Evolutionary conservation across 2,888 invertebrate genomes (phyloP), one percentile per base, ranked within the genome.

Genomic region (Papilio elwesi): DNA sequence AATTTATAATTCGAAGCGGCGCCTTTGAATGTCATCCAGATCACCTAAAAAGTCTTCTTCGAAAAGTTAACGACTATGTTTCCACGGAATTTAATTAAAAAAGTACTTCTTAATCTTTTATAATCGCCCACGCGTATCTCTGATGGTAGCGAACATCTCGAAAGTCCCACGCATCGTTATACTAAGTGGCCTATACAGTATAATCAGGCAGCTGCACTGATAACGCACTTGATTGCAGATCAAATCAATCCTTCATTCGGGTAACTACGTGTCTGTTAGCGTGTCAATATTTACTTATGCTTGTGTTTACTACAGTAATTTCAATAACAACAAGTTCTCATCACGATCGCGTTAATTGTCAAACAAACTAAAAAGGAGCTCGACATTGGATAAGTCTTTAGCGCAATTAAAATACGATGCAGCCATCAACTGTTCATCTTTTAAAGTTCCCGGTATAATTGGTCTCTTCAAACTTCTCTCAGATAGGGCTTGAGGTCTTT

Each of bases 51-150:
- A 59, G 62, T 69, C 57, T 69, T 65, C 64, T 73, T 73, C 43
- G 43, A 43, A 62, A 73, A 59, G n/a, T 73, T 36, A 69, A 73
- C 73, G 52, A 47, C 15, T 65, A n/a, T 69, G 65, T 73, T 68
- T 47, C 47, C 65, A 73, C 57, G 43, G 57, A 73, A 66, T 73
- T 69, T 69, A 69, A 69, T 73, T 69, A 73, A 69, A 69, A 73
- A 71, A 66, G 73, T 52, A 66, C 43, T 59, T 52, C 57, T 57
- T 73, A 69, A 66, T 69, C 59, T 73, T 69, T 73, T 66, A 73
- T 69, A 59, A 69, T 69, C 73, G 64, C 73, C 73, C 68, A 69
- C 68, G 73, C 51, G 64, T 73, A 68, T 73, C 63, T 68, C 11
- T 26, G 68, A 62, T 64, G 57, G 52, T 66, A 65, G 69, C 65